A percentile compares a stretch with the other conserved stretches of the same genome.
phyloP scores from a whole-genome alignment of 2,797 vertebrate species.

The Tiaroga cobitis region DNA sequence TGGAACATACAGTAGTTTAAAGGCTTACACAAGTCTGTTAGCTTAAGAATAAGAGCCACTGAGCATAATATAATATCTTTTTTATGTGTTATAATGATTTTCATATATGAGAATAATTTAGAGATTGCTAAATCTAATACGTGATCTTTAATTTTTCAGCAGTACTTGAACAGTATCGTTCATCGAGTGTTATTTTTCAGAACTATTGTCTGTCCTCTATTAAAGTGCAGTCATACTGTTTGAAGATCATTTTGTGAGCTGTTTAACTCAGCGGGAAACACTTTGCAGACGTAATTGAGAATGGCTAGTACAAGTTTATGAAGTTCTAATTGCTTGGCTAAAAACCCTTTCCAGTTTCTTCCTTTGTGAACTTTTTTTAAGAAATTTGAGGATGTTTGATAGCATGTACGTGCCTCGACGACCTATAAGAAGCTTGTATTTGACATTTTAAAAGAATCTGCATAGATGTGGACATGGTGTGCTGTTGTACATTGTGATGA shows the following conservation, averaged over 20 bases:
- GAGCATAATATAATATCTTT: background rate
- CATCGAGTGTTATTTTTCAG: background rate
- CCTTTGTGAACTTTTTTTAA: background rate
- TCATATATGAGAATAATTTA: background rate
- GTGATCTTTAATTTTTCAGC: background rate
- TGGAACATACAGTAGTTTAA: too few species aligned
- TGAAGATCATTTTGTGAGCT: constrained; percentile 18
- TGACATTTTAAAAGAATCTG: constrained; percentile 12
- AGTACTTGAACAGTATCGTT: background rate
- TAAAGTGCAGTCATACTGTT: constrained; percentile 24
- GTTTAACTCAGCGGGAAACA: background rate
- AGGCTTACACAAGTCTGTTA: too few species aligned
- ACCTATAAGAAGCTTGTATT: background rate
- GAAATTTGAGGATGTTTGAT: background rate
- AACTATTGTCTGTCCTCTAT: background rate
- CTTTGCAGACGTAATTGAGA: constrained; percentile 7
- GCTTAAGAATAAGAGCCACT: background rate
- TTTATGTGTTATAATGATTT: background rate
- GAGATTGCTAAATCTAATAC: background rate
- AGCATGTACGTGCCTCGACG: background rate
- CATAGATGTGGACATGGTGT: constrained; percentile 15
- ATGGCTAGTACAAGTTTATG: background rate
- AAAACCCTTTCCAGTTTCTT: background rate
- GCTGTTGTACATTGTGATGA: constrained; percentile 1
- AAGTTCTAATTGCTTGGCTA: background rate